Percentiles rank a stretch among this genome's conserved stretches.
These are phyloP conservation scores for Drosophila biarmipes DNA, from an alignment of 1,140 invertebrate genomes.

Conservation along the genomic window DNA sequence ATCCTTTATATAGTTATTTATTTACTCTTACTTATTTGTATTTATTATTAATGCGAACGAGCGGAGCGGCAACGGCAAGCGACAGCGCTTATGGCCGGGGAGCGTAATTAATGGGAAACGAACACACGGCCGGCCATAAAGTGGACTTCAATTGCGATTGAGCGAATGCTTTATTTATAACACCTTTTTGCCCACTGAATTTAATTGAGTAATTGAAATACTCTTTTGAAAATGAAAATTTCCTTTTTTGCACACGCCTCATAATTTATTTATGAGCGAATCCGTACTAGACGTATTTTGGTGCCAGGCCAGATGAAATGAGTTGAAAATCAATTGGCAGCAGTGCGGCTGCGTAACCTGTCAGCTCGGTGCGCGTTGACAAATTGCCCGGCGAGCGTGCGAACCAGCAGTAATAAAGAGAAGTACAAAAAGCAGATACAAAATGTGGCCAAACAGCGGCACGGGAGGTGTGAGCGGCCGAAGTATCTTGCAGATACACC, in stretches of 20 bases:
- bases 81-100: slow-evolving; percentile 35
- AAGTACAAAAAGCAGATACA: slow-evolving; percentile 1
- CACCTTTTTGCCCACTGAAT: slow-evolving; percentile 62
- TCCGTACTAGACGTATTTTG: background rate
- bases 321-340: slow-evolving; percentile 50
- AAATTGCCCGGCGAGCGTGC: slow-evolving; percentile 69
- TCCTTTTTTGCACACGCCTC: slow-evolving; percentile 60
- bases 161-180: slow-evolving; percentile 59
- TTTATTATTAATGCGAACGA: slow-evolving; percentile 65
- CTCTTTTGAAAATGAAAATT: slow-evolving; percentile 61
- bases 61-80: slow-evolving; percentile 14
- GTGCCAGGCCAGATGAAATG: slow-evolving; percentile 35
- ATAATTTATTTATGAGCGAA: slow-evolving; percentile 57
- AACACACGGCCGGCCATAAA: slow-evolving; percentile 63
- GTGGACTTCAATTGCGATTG: slow-evolving; percentile 62
- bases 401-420: slow-evolving; percentile 50
- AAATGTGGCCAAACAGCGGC: slow-evolving; percentile 30
- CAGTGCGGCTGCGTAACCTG: slow-evolving; percentile 76
- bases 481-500: slow-evolving; percentile 69
- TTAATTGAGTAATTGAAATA: slow-evolving; percentile 79
- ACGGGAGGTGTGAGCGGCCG: slow-evolving; percentile 32
- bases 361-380: slow-evolving; percentile 61
- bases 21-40: slow-evolving; percentile 66
- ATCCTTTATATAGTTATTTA: slow-evolving; percentile 60
- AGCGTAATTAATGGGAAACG: slow-evolving; percentile 67